Base-by-base conservation (phyloP, 1,140 invertebrate species). In the Steinernema feltiae region DNA sequence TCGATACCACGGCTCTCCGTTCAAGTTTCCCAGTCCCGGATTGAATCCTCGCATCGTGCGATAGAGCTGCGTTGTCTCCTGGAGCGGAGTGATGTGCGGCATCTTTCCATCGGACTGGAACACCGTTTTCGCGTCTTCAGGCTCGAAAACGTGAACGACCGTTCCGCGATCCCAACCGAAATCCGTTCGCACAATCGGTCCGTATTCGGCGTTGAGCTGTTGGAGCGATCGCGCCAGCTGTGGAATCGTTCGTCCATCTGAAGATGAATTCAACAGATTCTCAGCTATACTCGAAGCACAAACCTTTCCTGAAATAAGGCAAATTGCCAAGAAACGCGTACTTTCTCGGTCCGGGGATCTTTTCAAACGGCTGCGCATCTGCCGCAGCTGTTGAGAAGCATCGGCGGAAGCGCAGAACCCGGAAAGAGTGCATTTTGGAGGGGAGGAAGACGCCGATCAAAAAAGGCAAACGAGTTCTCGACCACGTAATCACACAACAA, bases 1-100 rank as follows among this genome's bases (percentile, higher is more conserved):
- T 73, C 89, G 89, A 81, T 92, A 91, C 93, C 93, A 94, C 78
- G 91, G 90, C 85, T 91, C 90, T 27, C 92, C 92, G 83, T 93
- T 92, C 89, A 86, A 87, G 81, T 90, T 90, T 48, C 90, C 89
- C 1, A 91, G 82, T 24, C 90, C 90, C 7, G 85, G 86, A 31
- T 88, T 89, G 75, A 89, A 82, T 73, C 87, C 81, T 35, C 85
- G 87, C 81, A 87, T 85, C 79, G 87, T 80, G 77, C 88, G 83
- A 80, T 90, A 90, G n/a, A 87, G 72, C 79, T 89, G 85, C 15
- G 87, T 86, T 0, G 89, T 88, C 79, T 89, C 88, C 74, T 89
- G 86, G 1, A 90, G 81, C 7, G 89, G 89, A 31, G 86, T 85
- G 30, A 90, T 85, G 77, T 86, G 76, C 1, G 89, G 89, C 29